Evolutionary conservation across 2,888 invertebrate species (phyloP), one percentile per base, ranked within the genome.

Genomic region (Agelastica alni): DNA sequence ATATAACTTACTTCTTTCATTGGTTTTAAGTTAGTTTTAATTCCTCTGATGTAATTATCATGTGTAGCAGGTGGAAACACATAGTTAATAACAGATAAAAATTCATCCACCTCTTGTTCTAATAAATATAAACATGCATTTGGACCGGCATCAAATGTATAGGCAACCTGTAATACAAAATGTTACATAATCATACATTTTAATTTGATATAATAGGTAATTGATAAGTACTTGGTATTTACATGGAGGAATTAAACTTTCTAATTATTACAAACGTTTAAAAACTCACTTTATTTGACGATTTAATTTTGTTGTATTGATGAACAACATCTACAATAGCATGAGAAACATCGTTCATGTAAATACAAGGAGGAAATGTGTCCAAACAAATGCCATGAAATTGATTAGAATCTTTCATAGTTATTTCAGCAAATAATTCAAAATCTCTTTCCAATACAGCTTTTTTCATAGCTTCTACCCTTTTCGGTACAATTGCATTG

Each of bases 61-160:
- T 81, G 77, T 36, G 48, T 46, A 51, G 84, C 79, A 12, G 92
- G 91, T 12, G 93, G 94, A 67, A 93, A 93, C 31, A 84, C 81
- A 67, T 86, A 75, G 68, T 86, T 83, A 3, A 96, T 75, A 9
- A 91, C 74, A 18, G 85, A 78, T 16, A 90, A 54, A 7, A 94
- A 79, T 67, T 82, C 81, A 0, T 86, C 79, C 0, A 95, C 86
- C 73, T 91, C 83, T 58, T 88, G 78, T 63, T 92, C 86, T 42
- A 91, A 77, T 10, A 95, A 77, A 77, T 91, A 96, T 0, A 98
- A 77, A 74, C 94, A 96, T 3, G 94, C 94, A 80, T 99, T 99
- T 42, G 97, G 92, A 3, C 99, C 99, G 48, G 99, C 99, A 83
- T 99, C 99, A 80, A 94, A 99, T 10, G 98, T 97, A 74, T 99